Base-by-base conservation (phyloP, 2,113 vertebrate species). In the Paradisaea rubra region DNA sequence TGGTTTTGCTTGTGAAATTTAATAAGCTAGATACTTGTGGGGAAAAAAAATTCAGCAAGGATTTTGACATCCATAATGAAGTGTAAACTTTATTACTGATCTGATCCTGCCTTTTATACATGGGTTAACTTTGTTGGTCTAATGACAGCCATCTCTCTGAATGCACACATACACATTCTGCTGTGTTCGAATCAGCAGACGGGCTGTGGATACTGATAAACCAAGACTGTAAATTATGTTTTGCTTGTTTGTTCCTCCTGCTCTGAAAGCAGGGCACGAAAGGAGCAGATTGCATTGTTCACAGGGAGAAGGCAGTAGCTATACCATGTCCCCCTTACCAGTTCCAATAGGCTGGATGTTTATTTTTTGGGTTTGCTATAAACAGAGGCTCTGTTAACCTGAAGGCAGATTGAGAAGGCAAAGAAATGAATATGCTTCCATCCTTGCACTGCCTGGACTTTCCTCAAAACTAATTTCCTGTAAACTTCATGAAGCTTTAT, bases 201-300 rank as follows among this genome's bases (percentile, higher is more conserved):
- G 39, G 97, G 94, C 96, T 89, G 96, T 91, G 97, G 96, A 45
- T 94, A 56, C 93, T 81, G 95, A 96, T 95, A 94, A 96, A 97
- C 95, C 86, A 81, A 93, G 96, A 91, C 85, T 91, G 90, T 93
- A 96, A 95, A 96, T 97, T 86, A 68, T 63, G 81, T 95, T 97
- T 96, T 94, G 86, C 92, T 83, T 86, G 76, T 93, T 97, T 96
- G 57, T 95, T 95, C 87, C 86, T 95, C 95, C 89, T 91, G 57
- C 77, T 60, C 81, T 45, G 35, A 86, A 95, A 92, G 79, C 93
- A 89, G 91, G 81, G 70, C 68, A 94, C 70, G 93, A 94, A 96
- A 91, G 76, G 61, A 96, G 81, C 70, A 80, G 85, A 74, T 13
- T 84, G 64, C 45, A 33, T 64, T 86, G 76, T 91, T 93, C 15